These are phyloP conservation scores for Eledone cirrhosa DNA, from an alignment of 2,888 invertebrate species.

Conservation along the genomic window DNA sequence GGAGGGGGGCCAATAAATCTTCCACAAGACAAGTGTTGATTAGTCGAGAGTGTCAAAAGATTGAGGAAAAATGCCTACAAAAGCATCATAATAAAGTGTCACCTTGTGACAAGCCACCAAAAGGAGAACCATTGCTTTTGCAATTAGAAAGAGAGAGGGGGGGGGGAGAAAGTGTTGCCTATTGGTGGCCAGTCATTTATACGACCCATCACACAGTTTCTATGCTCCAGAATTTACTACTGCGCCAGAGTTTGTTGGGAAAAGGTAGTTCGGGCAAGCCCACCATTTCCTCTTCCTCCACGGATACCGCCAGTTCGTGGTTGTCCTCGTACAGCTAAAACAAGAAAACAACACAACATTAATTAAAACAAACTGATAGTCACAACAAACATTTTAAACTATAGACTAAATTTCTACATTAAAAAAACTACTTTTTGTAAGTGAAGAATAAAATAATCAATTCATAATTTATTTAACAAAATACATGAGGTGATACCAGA, in stretches of 20 bases:
- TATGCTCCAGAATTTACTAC: slow-evolving; percentile 25
- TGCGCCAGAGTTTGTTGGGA: slow-evolving; percentile 21
- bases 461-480: too few species aligned
- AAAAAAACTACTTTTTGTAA: too few species aligned
- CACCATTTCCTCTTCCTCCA: slow-evolving; percentile 21
- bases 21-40: slow-evolving; percentile 16
- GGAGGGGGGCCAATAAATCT: slow-evolving; percentile 12
- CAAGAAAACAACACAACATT: neutral
- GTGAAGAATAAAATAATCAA: too few species aligned
- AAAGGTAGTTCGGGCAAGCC: slow-evolving; percentile 19
- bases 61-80: too few species aligned
- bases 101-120: too few species aligned
- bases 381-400: too few species aligned
- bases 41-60: slow-evolving; percentile 3
- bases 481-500: too few species aligned
- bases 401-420: too few species aligned
- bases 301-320: slow-evolving; percentile 21
- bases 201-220: slow-evolving; percentile 7
- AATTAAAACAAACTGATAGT: too few species aligned
- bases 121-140: too few species aligned
- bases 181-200: slow-evolving; percentile 24
- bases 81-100: too few species aligned
- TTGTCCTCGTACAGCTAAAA: slow-evolving; percentile 25
- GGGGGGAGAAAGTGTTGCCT: slow-evolving; percentile 5
- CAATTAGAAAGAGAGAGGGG: too few species aligned